Base-by-base conservation (phyloP, 2,113 vertebrate genomes). In the Hydropotes inermis region DNA sequence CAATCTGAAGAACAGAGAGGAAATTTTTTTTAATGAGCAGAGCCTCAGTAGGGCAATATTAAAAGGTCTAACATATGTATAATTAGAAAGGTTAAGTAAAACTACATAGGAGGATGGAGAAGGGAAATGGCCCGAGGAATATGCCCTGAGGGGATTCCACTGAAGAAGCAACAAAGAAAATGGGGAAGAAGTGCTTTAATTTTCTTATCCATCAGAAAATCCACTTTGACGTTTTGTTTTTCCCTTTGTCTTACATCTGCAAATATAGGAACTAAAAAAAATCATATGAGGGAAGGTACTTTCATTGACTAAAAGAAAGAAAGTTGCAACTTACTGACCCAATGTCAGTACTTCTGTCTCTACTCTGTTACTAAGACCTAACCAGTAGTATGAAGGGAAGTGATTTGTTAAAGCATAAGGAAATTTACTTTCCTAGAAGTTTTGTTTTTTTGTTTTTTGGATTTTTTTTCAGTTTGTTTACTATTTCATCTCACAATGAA, bases 141-240 rank as follows among this genome's bases (percentile, higher is more conserved):
- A 14, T 47, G 17, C 25, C 78, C 36, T 2, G 3, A 54, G 21
- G 3, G 7, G 1, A 0, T 64, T 87, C 55, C 17, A 11, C 0
- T 23, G 21, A 92, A 74, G 33, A 67, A 79, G 96, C 16, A 89
- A 54, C 70, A 84, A 86, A 43, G 19, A 96, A 52, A 12, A 28
- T 30, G 10, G 12, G 90, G 16, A 95, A 58, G 2, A 11, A 67
- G 16, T 25, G 61, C 76, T 47, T 67, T 54, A 64, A 84, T 85
- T 54, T 96, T 54, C 36, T 83, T 13, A 67, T 50, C 82, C 15
- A 70, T 88, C 43, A 95, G 81, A 95, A 97, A 96, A 89, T 52
- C 19, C 55, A 9, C 17, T 60, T 82, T 61, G 47, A 55, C 95
- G 47, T 28, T 92, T 87, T 85, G 5, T 19, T 85, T 87, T 86